Percentiles rank a stretch among this genome's conserved stretches.
phyloP scores from a whole-genome alignment of 2,797 vertebrate species.

The Scleropages formosus region DNA sequence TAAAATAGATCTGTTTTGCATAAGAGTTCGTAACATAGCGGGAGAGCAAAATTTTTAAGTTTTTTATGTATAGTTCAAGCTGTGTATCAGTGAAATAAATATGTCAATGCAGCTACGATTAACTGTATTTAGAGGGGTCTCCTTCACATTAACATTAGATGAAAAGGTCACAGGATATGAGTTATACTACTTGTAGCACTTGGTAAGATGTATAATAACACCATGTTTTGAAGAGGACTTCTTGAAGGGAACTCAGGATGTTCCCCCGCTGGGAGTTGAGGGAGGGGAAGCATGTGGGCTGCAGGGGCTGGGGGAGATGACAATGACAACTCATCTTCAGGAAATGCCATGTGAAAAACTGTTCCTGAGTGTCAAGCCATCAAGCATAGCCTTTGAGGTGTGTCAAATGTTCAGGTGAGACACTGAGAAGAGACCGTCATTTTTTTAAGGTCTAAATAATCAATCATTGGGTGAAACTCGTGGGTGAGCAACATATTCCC shows the following conservation, averaged over 20 bases:
- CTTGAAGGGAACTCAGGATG: background rate
- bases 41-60: too few species aligned
- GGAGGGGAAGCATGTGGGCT: slow-evolving; percentile 1
- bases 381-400: background rate
- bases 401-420: background rate
- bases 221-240: too few species aligned
- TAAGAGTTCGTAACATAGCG: too few species aligned
- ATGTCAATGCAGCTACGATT: too few species aligned
- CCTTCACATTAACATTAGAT: background rate
- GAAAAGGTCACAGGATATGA: background rate
- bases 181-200: too few species aligned
- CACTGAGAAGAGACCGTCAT: background rate
- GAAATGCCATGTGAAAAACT: background rate
- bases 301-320: background rate
- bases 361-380: background rate
- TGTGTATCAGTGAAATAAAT: too few species aligned
- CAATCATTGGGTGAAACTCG: background rate
- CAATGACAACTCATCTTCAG: slow-evolving; percentile 4
- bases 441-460: slow-evolving; percentile 10
- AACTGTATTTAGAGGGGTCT: background rate
- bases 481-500: background rate
- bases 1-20: too few species aligned
- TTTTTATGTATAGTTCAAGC: too few species aligned
- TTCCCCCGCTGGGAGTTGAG: slow-evolving; percentile 8
- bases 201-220: too few species aligned